Percentiles rank a stretch among this genome's conserved stretches.
These are phyloP conservation scores for Orius insidiosus DNA, from an alignment of 1,140 invertebrate species.

Conservation along the genomic window DNA sequence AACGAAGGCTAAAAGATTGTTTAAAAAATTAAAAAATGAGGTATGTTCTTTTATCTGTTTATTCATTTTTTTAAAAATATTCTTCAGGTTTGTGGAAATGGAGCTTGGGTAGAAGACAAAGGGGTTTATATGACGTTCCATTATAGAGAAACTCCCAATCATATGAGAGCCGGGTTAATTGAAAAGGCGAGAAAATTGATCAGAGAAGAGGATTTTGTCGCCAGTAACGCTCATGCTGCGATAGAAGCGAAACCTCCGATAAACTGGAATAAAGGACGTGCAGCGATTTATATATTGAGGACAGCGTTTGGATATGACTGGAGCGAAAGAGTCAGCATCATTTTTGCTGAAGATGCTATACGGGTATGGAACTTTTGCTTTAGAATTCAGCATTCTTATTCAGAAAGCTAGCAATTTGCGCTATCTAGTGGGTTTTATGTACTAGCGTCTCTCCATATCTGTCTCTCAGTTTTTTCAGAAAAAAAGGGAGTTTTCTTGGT, in stretches of 20 bases:
- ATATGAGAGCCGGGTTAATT: slow-evolving; percentile 42
- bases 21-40: slow-evolving; percentile 65
- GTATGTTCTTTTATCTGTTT: slow-evolving; percentile 25
- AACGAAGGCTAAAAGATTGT: slow-evolving; percentile 56
- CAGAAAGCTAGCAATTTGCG: no score
- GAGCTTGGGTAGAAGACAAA: slow-evolving; percentile 86
- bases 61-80: slow-evolving; percentile 4
- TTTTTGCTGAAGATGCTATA: slow-evolving; percentile 84
- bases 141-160: slow-evolving; percentile 61
- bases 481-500: no score
- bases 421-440: background rate
- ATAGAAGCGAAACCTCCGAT: slow-evolving; percentile 77
- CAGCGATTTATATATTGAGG: slow-evolving; percentile 73
- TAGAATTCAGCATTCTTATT: no score
- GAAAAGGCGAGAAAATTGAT: slow-evolving; percentile 53
- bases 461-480: no score
- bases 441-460: no score
- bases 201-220: slow-evolving; percentile 53
- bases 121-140: slow-evolving; percentile 74
- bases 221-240: slow-evolving; percentile 61
- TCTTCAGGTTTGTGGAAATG: slow-evolving; percentile 51
- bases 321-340: slow-evolving; percentile 76
- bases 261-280: slow-evolving; percentile 79
- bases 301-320: slow-evolving; percentile 81
- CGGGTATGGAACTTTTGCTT: slow-evolving; percentile 35